Evolutionary conservation across 2,888 invertebrate genomes (phyloP).

Genomic region (Deroplatys truncata): DNA sequence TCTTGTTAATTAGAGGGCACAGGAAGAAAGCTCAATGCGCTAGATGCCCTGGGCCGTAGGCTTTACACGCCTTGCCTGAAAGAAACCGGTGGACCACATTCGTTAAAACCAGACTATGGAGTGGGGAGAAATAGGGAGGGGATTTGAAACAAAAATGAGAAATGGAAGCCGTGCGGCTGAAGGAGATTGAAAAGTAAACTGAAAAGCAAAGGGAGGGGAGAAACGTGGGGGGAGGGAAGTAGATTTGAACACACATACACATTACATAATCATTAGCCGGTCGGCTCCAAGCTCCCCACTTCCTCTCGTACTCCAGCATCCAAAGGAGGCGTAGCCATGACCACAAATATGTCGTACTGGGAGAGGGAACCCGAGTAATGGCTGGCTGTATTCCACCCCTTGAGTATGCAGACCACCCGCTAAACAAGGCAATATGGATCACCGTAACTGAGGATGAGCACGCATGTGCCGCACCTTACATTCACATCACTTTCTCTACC

Average conservation of each 20-base stretch:
- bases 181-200: neutral
- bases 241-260: neutral
- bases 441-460: neutral
- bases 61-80: neutral
- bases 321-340: neutral
- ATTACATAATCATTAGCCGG: neutral
- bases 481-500: no score
- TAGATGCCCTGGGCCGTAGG: neutral
- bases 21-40: neutral
- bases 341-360: conserved; percentile 17
- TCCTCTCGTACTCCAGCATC: neutral
- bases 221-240: neutral
- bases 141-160: neutral
- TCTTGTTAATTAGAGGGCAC: neutral
- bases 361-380: neutral
- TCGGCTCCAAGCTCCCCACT: neutral
- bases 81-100: neutral
- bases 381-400: neutral
- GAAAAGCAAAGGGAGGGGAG: conserved; percentile 1
- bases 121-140: neutral
- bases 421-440: neutral
- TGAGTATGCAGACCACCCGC: neutral
- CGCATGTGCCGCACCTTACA: no score
- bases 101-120: neutral
- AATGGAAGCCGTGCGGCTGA: neutral